These are phyloP conservation scores for Oreohelix idahoensis DNA, from an alignment of 1,140 invertebrate species.

Conservation along the genomic window DNA sequence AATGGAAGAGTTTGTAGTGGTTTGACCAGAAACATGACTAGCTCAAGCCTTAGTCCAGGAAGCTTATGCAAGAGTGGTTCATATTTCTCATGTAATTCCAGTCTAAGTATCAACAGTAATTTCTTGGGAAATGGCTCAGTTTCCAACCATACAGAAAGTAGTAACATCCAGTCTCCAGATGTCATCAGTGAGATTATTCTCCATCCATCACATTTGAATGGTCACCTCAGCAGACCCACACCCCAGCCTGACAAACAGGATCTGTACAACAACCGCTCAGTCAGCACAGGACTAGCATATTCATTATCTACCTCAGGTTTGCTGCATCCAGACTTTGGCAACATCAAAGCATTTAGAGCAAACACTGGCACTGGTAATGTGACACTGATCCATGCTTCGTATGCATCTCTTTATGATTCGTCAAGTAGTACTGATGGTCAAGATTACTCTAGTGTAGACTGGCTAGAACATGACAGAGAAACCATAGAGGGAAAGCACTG, in stretches of 20 bases:
- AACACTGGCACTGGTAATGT: not conserved
- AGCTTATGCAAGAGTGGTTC: conserved; percentile 27
- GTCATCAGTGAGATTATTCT: not conserved
- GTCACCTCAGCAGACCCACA: not conserved
- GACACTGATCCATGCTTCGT: conserved; percentile 33
- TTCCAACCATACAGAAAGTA: not conserved
- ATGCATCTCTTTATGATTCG: conserved; percentile 27
- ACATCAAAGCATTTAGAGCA: not conserved
- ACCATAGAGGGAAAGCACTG: not conserved
- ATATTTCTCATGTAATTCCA: conserved; percentile 16
- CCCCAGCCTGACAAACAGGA: not conserved
- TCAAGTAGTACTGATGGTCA: conserved; percentile 2
- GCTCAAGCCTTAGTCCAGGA: not conserved
- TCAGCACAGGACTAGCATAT: not conserved
- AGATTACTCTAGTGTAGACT: not conserved
- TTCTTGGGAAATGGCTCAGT: conserved; percentile 1
- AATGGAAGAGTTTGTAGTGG: not conserved
- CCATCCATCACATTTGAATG: not conserved
- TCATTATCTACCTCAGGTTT: not conserved
- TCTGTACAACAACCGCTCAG: not conserved
- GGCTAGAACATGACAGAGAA: not conserved
- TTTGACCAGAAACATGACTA: not conserved
- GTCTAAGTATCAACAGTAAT: conserved; percentile 2
- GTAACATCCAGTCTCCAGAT: not conserved
- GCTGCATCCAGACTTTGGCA: not conserved